A percentile compares a stretch with the other conserved stretches of the same genome.
Conservation (phyloP, 2,888 invertebrate species). For the Cephus pygmeus region DNA sequence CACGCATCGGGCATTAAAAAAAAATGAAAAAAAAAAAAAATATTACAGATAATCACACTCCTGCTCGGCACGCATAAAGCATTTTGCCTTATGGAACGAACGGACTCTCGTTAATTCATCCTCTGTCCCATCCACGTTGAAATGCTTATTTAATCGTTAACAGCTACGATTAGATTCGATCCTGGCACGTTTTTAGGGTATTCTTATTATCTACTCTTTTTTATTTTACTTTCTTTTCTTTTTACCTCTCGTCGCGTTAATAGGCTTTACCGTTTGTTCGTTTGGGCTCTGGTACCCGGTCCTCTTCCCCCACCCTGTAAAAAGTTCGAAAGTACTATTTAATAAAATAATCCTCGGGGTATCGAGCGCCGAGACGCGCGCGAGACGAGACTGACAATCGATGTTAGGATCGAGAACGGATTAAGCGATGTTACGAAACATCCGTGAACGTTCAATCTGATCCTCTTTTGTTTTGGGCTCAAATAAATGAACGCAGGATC, state of each 20-base stretch:
- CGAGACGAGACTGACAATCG: not conserved
- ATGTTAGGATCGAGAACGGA: not conserved
- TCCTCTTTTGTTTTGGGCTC: slow-evolving; percentile 39
- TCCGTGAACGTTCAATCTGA: slow-evolving; percentile 11
- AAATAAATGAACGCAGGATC: slow-evolving; percentile 45
- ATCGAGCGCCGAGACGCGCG: not conserved
- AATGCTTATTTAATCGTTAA: not conserved
- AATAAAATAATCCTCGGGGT: not conserved
- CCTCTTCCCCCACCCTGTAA: not conserved
- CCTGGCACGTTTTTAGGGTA: not conserved
- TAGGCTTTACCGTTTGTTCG: not conserved
- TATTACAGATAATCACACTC: slow-evolving; percentile 12
- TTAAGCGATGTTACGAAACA: slow-evolving; percentile 7
- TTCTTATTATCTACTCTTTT: not conserved
- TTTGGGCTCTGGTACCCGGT: not conserved
- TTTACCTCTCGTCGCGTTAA: not conserved
- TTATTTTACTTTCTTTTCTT: not conserved
- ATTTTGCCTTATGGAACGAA: not conserved
- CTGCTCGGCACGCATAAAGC: not conserved
- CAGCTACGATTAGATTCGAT: not conserved
- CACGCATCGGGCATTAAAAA: not conserved
- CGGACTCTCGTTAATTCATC: not conserved
- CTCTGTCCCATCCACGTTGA: not conserved
- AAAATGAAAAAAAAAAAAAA: not conserved
- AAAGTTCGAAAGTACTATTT: not conserved